Conservation (phyloP, 1,140 invertebrate genomes). For the Cyrtorhinus lividipennis region DNA sequence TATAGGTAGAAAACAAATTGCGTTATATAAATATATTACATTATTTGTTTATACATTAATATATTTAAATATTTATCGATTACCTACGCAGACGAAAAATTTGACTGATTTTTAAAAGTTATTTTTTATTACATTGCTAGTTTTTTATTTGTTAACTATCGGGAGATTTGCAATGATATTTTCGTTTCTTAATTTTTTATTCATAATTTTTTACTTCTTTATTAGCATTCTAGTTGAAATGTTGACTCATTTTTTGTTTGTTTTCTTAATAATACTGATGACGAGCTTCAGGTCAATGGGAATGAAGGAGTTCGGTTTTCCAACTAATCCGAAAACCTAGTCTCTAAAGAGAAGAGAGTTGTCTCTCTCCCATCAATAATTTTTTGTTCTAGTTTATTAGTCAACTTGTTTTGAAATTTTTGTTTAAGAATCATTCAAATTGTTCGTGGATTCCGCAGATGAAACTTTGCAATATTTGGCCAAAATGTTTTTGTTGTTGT, state of each 20-base stretch:
- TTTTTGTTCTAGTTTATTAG: background rate
- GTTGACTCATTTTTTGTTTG: slow-evolving; percentile 17
- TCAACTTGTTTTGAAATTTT: background rate
- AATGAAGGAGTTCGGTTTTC: no score
- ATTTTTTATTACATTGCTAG: background rate
- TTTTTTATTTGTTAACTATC: slow-evolving; percentile 10
- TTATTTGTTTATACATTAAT: background rate
- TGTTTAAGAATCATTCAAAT: background rate
- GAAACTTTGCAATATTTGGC: background rate
- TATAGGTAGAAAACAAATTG: background rate
- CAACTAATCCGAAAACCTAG: no score
- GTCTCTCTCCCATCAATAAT: no score
- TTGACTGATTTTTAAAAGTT: slow-evolving; percentile 16
- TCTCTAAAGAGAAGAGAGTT: no score
- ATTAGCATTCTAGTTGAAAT: slow-evolving; percentile 18
- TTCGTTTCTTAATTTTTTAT: slow-evolving; percentile 15
- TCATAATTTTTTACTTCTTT: slow-evolving; percentile 17
- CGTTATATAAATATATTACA: slow-evolving; percentile 1
- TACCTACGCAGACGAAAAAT: background rate
- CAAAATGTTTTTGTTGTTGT: background rate
- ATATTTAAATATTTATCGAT: background rate
- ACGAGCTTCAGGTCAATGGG: no score
- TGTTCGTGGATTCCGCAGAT: background rate
- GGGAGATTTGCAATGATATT: slow-evolving; percentile 14
- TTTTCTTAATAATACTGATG: slow-evolving; percentile 11